phyloP scores from a whole-genome alignment of 2,113 vertebrate species.

The Neopipo cinnamomea region DNA sequence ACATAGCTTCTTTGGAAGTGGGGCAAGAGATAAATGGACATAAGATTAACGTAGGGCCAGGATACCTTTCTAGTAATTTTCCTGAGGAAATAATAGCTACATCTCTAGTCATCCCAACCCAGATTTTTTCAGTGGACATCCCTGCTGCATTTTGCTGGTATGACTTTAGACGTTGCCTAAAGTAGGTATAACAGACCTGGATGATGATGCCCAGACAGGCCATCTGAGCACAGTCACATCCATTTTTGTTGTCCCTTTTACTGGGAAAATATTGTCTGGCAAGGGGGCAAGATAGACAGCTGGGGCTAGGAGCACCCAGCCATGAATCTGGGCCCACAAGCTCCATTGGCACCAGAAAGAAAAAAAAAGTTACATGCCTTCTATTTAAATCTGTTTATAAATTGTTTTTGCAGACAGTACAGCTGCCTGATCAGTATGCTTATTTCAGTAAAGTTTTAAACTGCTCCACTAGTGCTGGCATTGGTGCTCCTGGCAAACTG shows the following conservation, averaged over 20 bases:
- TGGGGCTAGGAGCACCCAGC: neutral
- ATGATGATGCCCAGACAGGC: neutral
- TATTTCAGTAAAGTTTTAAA: neutral
- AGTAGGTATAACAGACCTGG: neutral
- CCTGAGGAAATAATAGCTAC: neutral
- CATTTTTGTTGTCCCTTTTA: neutral
- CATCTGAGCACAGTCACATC: neutral
- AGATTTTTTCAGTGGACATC: neutral
- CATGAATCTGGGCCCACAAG: neutral
- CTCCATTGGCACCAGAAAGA: neutral
- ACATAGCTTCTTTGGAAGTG: neutral
- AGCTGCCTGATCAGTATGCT: neutral
- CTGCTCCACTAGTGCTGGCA: neutral
- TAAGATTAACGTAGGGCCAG: neutral
- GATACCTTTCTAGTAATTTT: neutral
- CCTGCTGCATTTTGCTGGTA: neutral
- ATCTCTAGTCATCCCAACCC: neutral
- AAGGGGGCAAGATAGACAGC: neutral
- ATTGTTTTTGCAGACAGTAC: neutral
- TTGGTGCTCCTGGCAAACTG: neutral
- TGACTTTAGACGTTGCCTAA: neutral
- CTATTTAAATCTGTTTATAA: neutral
- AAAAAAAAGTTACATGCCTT: neutral
- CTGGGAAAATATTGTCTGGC: neutral
- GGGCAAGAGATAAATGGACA: neutral